Percentiles rank a stretch among this genome's conserved stretches.
Evolutionary conservation across 2,888 invertebrate genomes (phyloP).

Genomic region (Perdita meconis): DNA sequence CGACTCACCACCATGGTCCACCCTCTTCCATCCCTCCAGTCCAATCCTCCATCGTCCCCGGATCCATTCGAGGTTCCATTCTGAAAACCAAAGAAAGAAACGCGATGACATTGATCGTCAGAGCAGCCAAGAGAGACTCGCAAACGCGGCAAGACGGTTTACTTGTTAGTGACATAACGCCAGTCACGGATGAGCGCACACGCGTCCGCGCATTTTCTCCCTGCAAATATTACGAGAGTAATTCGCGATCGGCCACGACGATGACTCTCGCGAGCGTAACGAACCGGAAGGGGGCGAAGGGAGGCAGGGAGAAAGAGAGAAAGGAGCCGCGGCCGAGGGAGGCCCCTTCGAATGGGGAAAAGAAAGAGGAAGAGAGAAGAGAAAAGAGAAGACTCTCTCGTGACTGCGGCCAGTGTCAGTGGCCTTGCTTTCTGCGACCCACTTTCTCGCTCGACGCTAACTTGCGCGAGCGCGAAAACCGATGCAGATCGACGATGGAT

Average conservation of each 20-base stretch:
- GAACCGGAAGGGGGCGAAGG: slow-evolving; percentile 28
- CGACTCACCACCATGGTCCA: too few relatives aligned
- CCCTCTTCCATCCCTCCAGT: too few relatives aligned
- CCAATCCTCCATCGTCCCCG: too few relatives aligned
- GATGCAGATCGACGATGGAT: slow-evolving; percentile 1
- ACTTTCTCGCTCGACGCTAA: slow-evolving; percentile 77
- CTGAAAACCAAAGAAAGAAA: slow-evolving; percentile 4
- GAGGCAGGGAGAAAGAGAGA: slow-evolving; percentile 29
- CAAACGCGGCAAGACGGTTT: slow-evolving; percentile 17
- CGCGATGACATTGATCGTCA: slow-evolving; percentile 59
- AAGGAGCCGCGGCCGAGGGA: slow-evolving; percentile 34
- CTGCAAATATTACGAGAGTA: slow-evolving; percentile 68
- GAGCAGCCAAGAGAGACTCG: slow-evolving; percentile 21
- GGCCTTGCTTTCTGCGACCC: slow-evolving; percentile 84
- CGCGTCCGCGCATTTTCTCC: slow-evolving; percentile 62
- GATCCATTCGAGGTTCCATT: too few relatives aligned
- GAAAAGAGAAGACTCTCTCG: slow-evolving; percentile 64
- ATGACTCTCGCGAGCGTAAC: slow-evolving; percentile 63
- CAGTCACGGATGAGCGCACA: slow-evolving; percentile 48
- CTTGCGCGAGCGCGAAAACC: slow-evolving; percentile 40
- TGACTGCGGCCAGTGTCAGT: slow-evolving; percentile 80
- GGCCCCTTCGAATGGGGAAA: slow-evolving; percentile 27
- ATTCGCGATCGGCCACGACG: slow-evolving; percentile 65
- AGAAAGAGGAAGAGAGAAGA: slow-evolving; percentile 35
- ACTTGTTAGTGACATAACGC: slow-evolving; percentile 72